Percentiles rank a stretch among this genome's conserved stretches.
Conservation (phyloP, 2,888 invertebrate genomes). For the Chydorus sphaericus region DNA sequence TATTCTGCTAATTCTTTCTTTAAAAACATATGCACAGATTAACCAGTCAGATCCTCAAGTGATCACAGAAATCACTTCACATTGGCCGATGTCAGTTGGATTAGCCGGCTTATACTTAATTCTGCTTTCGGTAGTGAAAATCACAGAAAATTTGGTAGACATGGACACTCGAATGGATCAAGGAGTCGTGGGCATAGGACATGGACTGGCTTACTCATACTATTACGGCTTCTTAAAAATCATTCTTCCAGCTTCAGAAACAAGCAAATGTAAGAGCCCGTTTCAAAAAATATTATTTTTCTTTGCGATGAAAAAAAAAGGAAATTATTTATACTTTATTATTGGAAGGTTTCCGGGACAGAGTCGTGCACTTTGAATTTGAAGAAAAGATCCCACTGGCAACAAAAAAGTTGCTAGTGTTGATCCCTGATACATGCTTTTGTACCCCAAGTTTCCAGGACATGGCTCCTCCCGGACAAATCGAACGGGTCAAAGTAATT, state of each 20-base stretch:
- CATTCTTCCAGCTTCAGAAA: background rate
- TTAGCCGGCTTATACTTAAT: background rate
- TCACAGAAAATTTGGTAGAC: background rate
- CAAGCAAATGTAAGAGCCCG: background rate
- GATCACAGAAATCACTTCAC: background rate
- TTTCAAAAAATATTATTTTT: too few relatives aligned
- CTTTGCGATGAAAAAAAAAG: too few relatives aligned
- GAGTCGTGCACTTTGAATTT: background rate
- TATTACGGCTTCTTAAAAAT: conserved; percentile 7
- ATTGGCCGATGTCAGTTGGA: background rate
- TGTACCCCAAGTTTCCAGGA: conserved; percentile 3
- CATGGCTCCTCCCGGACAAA: background rate
- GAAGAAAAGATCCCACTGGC: conserved; percentile 1
- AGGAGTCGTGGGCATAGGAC: background rate
- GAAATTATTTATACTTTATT: background rate
- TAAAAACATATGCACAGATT: background rate
- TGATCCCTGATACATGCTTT: background rate
- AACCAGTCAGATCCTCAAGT: background rate
- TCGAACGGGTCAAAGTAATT: background rate
- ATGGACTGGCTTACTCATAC: conserved; percentile 8
- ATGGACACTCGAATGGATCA: background rate
- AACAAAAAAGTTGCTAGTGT: background rate
- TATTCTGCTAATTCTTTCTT: background rate
- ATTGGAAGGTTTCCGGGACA: background rate
- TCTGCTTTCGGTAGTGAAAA: background rate